Conservation (phyloP, 1,140 invertebrate genomes). For the Argopecten irradians region DNA sequence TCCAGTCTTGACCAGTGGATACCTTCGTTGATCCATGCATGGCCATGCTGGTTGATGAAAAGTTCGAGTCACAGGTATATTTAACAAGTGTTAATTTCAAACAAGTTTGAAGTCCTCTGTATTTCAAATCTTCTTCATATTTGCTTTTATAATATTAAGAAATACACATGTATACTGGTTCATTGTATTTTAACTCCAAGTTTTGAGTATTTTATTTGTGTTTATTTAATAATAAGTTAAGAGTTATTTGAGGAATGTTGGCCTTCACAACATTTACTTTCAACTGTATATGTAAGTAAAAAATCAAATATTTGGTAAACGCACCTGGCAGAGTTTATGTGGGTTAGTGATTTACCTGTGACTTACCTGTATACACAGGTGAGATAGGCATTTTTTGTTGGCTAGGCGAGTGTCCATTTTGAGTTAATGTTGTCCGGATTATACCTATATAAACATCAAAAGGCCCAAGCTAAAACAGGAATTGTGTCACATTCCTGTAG, state of each 20-base stretch:
- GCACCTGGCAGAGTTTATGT: neutral
- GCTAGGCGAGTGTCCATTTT: neutral
- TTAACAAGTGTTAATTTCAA: no score
- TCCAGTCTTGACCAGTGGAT: neutral
- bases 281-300: conserved; percentile 8
- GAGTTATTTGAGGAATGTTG: neutral
- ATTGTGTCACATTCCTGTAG: no score
- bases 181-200: no score
- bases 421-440: neutral
- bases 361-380: neutral
- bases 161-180: no score
- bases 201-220: neutral
- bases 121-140: no score
- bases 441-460: neutral
- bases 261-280: neutral
- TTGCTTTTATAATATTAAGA: no score
- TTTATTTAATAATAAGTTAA: neutral
- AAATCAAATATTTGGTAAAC: neutral
- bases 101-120: no score
- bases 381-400: neutral
- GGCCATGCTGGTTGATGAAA: neutral
- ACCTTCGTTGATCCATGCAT: neutral
- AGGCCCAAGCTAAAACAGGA: no score
- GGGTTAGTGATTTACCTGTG: neutral
- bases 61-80: neutral